These are phyloP conservation scores for Palaemon carinicauda DNA, from an alignment of 1,140 invertebrate genomes.

Conservation along the genomic window DNA sequence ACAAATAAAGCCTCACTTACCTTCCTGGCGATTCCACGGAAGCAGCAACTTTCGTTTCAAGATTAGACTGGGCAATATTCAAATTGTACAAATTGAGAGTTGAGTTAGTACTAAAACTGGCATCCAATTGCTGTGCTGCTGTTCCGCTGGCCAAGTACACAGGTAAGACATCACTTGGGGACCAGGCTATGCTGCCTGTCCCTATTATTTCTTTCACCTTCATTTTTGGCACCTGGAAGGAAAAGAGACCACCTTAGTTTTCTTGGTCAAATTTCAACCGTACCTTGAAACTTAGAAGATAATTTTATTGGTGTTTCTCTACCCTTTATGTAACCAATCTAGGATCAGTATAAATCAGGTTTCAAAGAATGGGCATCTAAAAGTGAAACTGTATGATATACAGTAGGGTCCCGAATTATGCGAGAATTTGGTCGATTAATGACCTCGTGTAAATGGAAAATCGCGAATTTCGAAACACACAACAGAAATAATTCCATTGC, in stretches of 20 bases:
- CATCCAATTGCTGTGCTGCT: conserved; percentile 93
- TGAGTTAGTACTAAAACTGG: conserved; percentile 84
- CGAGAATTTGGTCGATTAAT: no score
- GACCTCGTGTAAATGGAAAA: no score
- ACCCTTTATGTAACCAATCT: neutral
- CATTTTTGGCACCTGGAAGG: conserved; percentile 71
- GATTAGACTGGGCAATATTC: conserved; percentile 36
- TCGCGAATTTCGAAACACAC: no score
- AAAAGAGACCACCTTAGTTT: neutral
- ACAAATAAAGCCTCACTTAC: no score
- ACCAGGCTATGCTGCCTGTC: conserved; percentile 95
- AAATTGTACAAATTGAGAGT: conserved; percentile 59
- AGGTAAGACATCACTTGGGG: conserved; percentile 79
- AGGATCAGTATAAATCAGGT: neutral
- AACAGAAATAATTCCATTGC: no score
- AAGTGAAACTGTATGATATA: no score
- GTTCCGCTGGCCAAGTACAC: conserved; percentile 89
- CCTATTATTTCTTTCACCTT: conserved; percentile 93
- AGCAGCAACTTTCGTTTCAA: conserved; percentile 36
- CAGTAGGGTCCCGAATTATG: no score
- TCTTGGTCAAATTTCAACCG: no score
- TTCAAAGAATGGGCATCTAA: no score
- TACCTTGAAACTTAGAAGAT: no score
- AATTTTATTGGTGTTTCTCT: neutral
- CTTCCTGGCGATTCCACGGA: conserved; percentile 66